A percentile compares a stretch with the other conserved stretches of the same genome.
Conservation (phyloP, 2,888 invertebrate species). For the Papilio gigon region DNA sequence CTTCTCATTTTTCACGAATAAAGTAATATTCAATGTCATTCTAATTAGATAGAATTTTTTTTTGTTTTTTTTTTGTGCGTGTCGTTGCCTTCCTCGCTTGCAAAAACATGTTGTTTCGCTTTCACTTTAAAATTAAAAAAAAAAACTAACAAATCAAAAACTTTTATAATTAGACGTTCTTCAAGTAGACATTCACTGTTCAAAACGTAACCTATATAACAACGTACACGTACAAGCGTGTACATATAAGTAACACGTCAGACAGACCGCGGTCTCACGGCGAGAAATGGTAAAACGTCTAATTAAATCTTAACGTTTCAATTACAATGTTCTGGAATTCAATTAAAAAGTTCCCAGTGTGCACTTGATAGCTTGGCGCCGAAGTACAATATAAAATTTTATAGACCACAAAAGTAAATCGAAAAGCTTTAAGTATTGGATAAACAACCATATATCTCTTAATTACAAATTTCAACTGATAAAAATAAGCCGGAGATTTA, state of each 20-base stretch:
- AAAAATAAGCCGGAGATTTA: background rate
- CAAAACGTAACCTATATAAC: background rate
- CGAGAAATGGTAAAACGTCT: conserved; percentile 16
- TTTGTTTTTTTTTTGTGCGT: no score
- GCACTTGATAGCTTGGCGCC: conserved; percentile 29
- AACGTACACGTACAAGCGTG: background rate
- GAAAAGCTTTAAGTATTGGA: conserved; percentile 22
- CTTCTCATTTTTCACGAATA: no score
- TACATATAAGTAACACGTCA: conserved; percentile 4
- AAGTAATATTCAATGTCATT: no score
- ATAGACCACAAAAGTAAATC: conserved; percentile 32
- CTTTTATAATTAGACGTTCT: no score
- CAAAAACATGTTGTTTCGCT: no score
- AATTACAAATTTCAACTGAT: background rate
- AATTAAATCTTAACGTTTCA: conserved; percentile 30
- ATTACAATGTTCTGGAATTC: conserved; percentile 23
- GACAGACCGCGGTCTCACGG: background rate
- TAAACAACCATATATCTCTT: background rate
- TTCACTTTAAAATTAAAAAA: no score
- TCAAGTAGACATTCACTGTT: no score
- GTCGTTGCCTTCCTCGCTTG: no score
- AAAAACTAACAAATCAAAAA: no score
- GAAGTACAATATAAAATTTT: conserved; percentile 33
- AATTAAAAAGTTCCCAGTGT: conserved; percentile 34
- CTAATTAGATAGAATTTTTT: no score